phyloP scores from a whole-genome alignment of 2,113 vertebrate species.

The Sus scrofa region DNA sequence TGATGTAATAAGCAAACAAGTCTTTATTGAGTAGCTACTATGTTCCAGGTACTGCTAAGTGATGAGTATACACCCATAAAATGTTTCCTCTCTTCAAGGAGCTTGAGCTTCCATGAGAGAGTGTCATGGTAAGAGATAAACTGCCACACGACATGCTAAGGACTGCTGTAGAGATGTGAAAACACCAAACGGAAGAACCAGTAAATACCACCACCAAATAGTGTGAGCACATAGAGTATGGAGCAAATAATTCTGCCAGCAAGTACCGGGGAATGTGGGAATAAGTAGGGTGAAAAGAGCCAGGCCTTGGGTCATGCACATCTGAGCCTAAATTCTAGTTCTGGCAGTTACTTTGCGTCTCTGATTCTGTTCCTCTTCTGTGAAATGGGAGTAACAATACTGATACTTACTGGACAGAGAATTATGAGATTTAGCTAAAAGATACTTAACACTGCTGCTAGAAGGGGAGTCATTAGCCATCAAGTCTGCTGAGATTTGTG shows the following conservation, averaged over 20 bases:
- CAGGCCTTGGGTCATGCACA: not conserved
- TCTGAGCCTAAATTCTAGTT: not conserved
- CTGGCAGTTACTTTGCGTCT: not conserved
- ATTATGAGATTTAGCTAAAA: not conserved
- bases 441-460: not conserved
- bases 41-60: not conserved
- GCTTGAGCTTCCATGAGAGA: not conserved
- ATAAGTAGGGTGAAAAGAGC: not conserved
- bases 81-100: not conserved
- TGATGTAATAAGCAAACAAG: not conserved
- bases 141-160: not conserved
- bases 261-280: not conserved
- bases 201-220: not conserved
- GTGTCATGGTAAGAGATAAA: not conserved
- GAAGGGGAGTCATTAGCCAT: not conserved
- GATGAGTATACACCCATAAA: not conserved
- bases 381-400: not conserved
- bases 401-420: not conserved
- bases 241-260: too few relatives aligned
- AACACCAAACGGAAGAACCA: not conserved
- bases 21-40: not conserved
- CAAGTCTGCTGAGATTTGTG: not conserved
- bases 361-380: not conserved
- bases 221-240: not conserved
- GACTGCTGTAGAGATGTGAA: not conserved